A percentile compares a stretch with the other conserved stretches of the same genome.
Evolutionary conservation across 2,113 vertebrate species (phyloP).

Genomic region (Turdus rufiventris): DNA sequence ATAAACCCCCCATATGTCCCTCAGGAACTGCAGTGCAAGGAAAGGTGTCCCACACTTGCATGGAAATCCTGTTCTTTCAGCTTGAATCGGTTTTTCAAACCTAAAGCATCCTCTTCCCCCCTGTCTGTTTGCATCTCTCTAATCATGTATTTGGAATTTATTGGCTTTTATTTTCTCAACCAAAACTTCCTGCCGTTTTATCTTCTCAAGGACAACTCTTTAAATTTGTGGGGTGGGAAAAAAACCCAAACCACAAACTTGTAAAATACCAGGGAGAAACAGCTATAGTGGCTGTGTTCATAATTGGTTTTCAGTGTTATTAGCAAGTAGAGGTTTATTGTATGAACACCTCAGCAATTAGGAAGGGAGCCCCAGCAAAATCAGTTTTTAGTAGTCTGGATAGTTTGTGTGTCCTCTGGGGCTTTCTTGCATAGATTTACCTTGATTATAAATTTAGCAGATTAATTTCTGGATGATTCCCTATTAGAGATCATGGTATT

Average conservation of each 20-base stretch:
- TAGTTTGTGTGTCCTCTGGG: background rate
- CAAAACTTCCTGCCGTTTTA: background rate
- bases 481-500: background rate
- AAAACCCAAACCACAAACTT: background rate
- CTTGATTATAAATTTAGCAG: background rate
- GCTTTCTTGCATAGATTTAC: background rate
- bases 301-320: background rate
- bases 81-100: background rate
- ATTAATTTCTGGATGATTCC: background rate
- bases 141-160: background rate
- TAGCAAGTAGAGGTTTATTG: background rate
- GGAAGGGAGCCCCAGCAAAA: background rate
- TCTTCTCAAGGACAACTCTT: background rate
- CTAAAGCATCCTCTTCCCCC: background rate
- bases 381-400: background rate
- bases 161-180: background rate
- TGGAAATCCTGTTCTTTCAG: background rate
- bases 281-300: background rate
- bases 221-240: background rate
- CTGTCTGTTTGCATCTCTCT: background rate
- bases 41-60: background rate
- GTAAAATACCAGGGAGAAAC: background rate
- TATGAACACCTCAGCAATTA: background rate
- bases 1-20: background rate
- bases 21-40: background rate